Percentiles rank a stretch among this genome's conserved stretches.
Conservation (phyloP, 1,140 invertebrate genomes). For the Sinonovacula constricta region DNA sequence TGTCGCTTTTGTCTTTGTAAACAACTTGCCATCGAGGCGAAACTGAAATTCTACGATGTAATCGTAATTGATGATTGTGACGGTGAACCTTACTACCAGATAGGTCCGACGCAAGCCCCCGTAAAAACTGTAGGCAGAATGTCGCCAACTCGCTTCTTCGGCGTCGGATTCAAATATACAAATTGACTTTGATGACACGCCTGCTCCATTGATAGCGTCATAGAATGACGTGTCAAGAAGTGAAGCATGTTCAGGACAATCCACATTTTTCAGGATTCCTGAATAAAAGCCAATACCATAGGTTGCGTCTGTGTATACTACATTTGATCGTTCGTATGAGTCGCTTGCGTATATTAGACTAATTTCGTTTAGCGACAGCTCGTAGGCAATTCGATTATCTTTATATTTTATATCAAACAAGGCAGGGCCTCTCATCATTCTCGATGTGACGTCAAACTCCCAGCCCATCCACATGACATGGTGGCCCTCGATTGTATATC, state of each 20-base stretch:
- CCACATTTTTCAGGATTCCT: constrained; percentile 51
- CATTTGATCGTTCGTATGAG: constrained; percentile 55
- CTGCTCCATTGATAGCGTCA: constrained; percentile 31
- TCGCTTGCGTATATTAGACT: constrained; percentile 63
- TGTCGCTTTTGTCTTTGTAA: constrained; percentile 36
- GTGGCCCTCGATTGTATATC: constrained; percentile 59
- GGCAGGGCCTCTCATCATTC: constrained; percentile 57
- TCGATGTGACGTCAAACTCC: constrained; percentile 60
- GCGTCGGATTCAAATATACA: constrained; percentile 72
- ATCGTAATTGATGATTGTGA: constrained; percentile 69
- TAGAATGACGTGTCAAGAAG: constrained; percentile 59
- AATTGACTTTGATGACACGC: constrained; percentile 54
- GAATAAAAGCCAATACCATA: constrained; percentile 8
- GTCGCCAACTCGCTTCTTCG: constrained; percentile 59
- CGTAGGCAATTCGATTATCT: constrained; percentile 67
- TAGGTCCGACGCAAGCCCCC: constrained; percentile 57
- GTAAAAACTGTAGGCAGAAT: constrained; percentile 58
- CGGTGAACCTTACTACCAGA: constrained; percentile 62
- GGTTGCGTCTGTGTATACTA: constrained; percentile 63
- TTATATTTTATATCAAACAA: constrained; percentile 62
- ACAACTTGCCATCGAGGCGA: constrained; percentile 56
- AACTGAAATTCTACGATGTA: constrained; percentile 73
- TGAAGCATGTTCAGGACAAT: constrained; percentile 68
- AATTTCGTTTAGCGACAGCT: constrained; percentile 70
- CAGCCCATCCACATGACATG: constrained; percentile 63